Evolutionary conservation across 2,113 vertebrate genomes (phyloP), one percentile per base, ranked within the genome.

Genomic region (Callocephalon fimbriatum): DNA sequence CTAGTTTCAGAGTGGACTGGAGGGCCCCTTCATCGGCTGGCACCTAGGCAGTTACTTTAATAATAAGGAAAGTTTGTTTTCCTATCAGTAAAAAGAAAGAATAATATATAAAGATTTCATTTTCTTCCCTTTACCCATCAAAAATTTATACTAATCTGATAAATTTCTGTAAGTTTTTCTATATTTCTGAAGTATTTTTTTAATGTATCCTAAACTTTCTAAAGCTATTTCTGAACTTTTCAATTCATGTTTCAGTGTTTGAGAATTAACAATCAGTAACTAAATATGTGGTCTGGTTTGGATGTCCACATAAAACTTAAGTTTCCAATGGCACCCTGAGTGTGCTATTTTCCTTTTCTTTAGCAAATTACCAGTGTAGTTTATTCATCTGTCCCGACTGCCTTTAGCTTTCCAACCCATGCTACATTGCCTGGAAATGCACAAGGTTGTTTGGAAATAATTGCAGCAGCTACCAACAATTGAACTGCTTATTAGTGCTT

Each of bases 201-300:
- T 44, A 27, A 62, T 9, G 5, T 59, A 7, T n/a, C 45, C 25
- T 42, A 37, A 65, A 65, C 7, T 74, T 74, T 70, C 31, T n/a
- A 53, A 68, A 87, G 40, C 23, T 10, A 7, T 54, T 71, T 65
- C 45, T 62, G 38, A 27, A 7, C 22, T 15, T 26, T 26, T 54
- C 21, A 6, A 9, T 53, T 31, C 16, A 17, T 2, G 5, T 79
- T 90, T 88, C 77, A 86, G 21, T 81, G 50, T 77, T 20, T 65
- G 59, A 88, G 56, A 95, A 88, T 93, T 93, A 45, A 26, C 61
- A 54, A 92, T 80, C 51, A 86, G 68, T 81, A 91, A 83, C 88
- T 92, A 63, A 48, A 63, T 4, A 3, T 1, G 5, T 23, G 6
- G 10, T 51, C 40, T 1, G 6, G 25, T 48, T 67, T 54, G 38